Evolutionary conservation across 2,888 invertebrate species (phyloP).

Genomic region (Acronicta aceris): DNA sequence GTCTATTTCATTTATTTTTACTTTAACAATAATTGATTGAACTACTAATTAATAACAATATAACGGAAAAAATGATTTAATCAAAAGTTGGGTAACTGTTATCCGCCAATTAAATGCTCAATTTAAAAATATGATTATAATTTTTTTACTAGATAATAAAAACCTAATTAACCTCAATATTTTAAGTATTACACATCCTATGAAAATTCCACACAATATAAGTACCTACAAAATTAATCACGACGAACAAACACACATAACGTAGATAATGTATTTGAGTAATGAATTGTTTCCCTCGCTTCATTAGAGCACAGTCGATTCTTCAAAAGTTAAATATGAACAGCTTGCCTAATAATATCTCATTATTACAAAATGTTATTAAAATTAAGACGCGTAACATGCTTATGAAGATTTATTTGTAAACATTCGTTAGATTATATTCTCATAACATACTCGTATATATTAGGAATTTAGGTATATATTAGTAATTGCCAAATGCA

Average conservation of each 20-base stretch:
- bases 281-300: constrained; percentile 73
- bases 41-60: too few species aligned
- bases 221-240: constrained; percentile 34
- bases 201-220: constrained; percentile 4
- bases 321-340: constrained; percentile 85
- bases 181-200: background rate
- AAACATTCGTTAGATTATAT: constrained; percentile 48
- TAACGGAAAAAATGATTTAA: too few species aligned
- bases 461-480: background rate
- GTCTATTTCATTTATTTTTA: too few species aligned
- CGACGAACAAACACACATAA: constrained; percentile 41
- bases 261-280: constrained; percentile 60
- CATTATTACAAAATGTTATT: constrained; percentile 81
- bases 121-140: too few species aligned
- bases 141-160: background rate
- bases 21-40: too few species aligned
- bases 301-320: constrained; percentile 80
- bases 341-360: constrained; percentile 79
- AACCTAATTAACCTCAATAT: background rate
- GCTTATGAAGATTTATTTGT: constrained; percentile 55
- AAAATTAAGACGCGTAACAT: constrained; percentile 69
- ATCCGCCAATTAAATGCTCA: too few species aligned
- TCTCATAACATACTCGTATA: constrained; percentile 7
- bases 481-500: too few species aligned
- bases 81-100: too few species aligned